A percentile compares a stretch with the other conserved stretches of the same genome.
Conservation (phyloP, 2,797 vertebrate genomes). For the Chaetophractus vellerosus region DNA sequence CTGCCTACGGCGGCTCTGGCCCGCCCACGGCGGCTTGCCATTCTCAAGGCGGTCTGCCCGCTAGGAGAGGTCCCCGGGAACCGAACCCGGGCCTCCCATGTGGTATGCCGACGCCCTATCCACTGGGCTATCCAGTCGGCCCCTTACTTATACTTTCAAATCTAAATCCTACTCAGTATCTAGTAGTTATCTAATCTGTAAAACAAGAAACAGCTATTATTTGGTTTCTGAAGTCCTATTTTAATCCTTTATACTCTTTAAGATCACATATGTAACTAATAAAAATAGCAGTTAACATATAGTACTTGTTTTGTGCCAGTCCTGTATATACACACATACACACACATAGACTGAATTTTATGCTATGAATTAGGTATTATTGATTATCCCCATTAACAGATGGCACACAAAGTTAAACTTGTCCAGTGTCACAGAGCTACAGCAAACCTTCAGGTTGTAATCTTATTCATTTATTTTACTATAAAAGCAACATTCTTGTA, state of each 20-base stretch:
- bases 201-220: not conserved
- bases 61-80: no score
- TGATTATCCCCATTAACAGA: not conserved
- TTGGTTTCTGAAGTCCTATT: conserved; percentile 47
- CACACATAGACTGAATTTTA: not conserved
- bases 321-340: not conserved
- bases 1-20: no score
- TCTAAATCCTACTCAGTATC: not conserved
- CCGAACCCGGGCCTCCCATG: no score
- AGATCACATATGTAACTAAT: not conserved
- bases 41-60: no score
- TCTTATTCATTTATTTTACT: conserved; percentile 6
- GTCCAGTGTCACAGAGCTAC: not conserved
- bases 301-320: not conserved
- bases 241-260: not conserved
- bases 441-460: not conserved
- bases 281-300: not conserved
- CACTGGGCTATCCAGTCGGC: no score
- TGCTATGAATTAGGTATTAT: not conserved
- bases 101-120: no score
- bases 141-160: conserved; percentile 44
- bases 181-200: not conserved
- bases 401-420: not conserved
- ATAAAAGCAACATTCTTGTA: conserved; percentile 14
- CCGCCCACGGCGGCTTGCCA: no score